These are phyloP conservation scores for Clepsis dumicolana DNA, from an alignment of 2,888 invertebrate genomes.

Conservation along the genomic window DNA sequence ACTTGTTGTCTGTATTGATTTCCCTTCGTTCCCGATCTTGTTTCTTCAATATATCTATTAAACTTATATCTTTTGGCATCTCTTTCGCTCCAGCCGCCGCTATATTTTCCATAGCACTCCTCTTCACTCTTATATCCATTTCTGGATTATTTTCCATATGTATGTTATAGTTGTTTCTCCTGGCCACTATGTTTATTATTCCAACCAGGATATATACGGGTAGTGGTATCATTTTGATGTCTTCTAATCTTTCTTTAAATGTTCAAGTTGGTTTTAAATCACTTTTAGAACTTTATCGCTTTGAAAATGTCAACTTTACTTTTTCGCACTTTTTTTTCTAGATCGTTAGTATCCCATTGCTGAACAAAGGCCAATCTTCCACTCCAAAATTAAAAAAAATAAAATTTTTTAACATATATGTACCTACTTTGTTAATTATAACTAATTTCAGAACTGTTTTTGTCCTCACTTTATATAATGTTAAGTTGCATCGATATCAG, in stretches of 20 bases:
- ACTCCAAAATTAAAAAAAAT: no score
- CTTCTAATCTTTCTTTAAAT: background rate
- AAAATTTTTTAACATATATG: background rate
- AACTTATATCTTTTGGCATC: background rate
- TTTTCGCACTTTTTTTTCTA: no score
- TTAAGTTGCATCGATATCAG: background rate
- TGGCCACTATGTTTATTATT: constrained; percentile 52
- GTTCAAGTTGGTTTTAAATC: background rate
- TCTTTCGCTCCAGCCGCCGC: background rate
- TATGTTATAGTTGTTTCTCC: constrained; percentile 56
- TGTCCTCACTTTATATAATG: background rate
- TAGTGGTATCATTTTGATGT: constrained; percentile 42
- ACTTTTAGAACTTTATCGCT: background rate
- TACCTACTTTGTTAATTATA: background rate
- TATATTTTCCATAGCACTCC: constrained; percentile 43
- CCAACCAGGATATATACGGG: constrained; percentile 45
- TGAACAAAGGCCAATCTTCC: no score
- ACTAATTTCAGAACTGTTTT: background rate
- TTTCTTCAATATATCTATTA: constrained; percentile 19
- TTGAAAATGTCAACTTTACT: no score
- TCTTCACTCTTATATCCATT: constrained; percentile 47
- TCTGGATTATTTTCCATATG: constrained; percentile 47
- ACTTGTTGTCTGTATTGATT: background rate
- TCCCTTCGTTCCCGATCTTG: background rate
- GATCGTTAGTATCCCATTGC: no score